Percentiles rank a stretch among this genome's conserved stretches.
These are phyloP conservation scores for Cinclus cinclus DNA, from an alignment of 2,113 vertebrate genomes.

Conservation along the genomic window DNA sequence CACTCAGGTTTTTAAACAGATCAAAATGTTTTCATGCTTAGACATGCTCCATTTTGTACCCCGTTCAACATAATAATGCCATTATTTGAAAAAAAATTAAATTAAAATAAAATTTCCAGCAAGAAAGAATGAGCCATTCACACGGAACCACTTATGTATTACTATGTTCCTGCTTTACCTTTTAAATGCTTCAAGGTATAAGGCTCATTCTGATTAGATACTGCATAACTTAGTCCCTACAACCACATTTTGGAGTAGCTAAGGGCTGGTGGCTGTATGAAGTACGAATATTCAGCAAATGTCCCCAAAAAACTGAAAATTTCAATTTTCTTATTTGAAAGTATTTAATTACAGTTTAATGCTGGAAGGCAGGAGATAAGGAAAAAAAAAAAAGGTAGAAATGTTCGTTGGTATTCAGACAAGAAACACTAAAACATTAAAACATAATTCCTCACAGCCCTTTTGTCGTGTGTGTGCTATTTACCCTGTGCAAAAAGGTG, in stretches of 20 bases:
- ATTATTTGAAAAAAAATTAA: background rate
- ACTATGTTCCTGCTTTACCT: background rate
- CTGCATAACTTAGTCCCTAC: background rate
- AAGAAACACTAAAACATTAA: background rate
- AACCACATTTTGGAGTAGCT: background rate
- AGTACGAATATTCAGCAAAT: background rate
- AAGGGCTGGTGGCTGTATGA: background rate
- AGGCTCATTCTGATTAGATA: background rate
- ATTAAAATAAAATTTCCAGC: background rate
- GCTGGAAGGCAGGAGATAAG: background rate
- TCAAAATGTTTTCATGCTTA: background rate
- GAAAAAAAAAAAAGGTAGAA: background rate
- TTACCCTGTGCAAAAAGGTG: background rate
- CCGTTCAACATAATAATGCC: background rate
- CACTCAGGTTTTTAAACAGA: background rate
- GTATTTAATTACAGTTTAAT: background rate
- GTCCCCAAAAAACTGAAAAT: background rate
- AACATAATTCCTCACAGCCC: background rate
- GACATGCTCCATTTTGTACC: background rate
- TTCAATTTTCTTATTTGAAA: background rate
- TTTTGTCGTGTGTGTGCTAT: background rate
- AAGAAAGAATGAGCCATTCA: background rate
- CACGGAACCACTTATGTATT: background rate
- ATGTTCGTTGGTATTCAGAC: background rate
- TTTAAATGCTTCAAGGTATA: background rate